These are phyloP conservation scores for Lepisosteus oculatus DNA, from an alignment of 2,113 vertebrate species.

Conservation along the genomic window DNA sequence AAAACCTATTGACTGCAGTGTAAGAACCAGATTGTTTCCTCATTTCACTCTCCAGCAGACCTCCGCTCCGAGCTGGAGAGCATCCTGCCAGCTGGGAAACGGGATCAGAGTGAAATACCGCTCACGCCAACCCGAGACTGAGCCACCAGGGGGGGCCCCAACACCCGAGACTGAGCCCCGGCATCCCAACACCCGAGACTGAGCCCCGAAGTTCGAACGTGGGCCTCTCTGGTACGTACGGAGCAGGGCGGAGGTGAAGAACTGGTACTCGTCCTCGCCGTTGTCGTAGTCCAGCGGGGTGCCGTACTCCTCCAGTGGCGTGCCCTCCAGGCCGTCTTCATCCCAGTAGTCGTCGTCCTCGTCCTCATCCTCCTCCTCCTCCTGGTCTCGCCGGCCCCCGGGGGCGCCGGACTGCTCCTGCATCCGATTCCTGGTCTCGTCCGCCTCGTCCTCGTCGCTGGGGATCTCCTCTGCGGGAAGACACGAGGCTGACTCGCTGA, in stretches of 20 bases:
- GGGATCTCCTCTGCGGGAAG: slow-evolving; percentile 83
- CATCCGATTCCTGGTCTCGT: slow-evolving; percentile 60
- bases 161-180: no score
- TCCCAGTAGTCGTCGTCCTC: slow-evolving; percentile 91
- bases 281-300: slow-evolving; percentile 90
- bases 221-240: slow-evolving; percentile 56
- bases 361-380: slow-evolving; percentile 68
- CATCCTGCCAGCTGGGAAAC: no score
- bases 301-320: slow-evolving; percentile 89
- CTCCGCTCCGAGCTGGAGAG: no score
- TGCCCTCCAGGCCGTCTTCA: slow-evolving; percentile 89
- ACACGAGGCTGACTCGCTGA: not conserved
- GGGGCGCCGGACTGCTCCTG: slow-evolving; percentile 64
- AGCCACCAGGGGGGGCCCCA: no score
- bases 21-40: no score
- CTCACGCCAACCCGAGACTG: no score
- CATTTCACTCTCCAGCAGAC: no score
- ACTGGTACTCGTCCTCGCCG: slow-evolving; percentile 90
- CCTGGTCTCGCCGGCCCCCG: slow-evolving; percentile 30
- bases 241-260: slow-evolving; percentile 86
- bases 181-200: no score
- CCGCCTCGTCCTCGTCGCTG: slow-evolving; percentile 89
- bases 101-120: no score
- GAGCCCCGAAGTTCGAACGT: no score
- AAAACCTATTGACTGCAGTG: no score